These are phyloP conservation scores for Itoplectis maculator DNA, from an alignment of 2,888 invertebrate genomes.

Conservation along the genomic window DNA sequence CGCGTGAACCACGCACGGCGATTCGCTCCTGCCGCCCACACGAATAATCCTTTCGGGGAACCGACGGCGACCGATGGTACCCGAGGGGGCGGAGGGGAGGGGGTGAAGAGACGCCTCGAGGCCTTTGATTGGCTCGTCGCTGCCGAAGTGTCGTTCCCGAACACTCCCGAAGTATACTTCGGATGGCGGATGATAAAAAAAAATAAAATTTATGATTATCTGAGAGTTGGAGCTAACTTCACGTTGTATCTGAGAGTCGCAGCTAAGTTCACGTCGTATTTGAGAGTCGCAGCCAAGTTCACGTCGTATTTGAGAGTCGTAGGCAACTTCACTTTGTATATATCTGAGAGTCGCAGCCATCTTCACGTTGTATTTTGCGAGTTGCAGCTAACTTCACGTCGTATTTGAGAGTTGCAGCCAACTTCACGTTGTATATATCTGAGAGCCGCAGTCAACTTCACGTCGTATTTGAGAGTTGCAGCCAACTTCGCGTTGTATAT, in stretches of 20 bases:
- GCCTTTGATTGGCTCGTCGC: slow-evolving; percentile 37
- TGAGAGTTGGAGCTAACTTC: too few relatives aligned
- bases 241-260: too few relatives aligned
- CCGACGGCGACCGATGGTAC: too few relatives aligned
- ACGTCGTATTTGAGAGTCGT: too few relatives aligned
- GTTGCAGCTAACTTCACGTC: background rate
- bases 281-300: too few relatives aligned
- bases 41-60: slow-evolving; percentile 10
- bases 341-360: background rate
- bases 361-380: too few relatives aligned
- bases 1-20: slow-evolving; percentile 16
- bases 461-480: slow-evolving; percentile 2
- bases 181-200: too few relatives aligned
- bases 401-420: too few relatives aligned
- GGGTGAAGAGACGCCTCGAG: background rate
- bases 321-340: background rate
- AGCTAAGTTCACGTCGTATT: too few relatives aligned
- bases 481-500: too few relatives aligned
- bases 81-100: background rate
- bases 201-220: too few relatives aligned
- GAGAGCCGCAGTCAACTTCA: background rate
- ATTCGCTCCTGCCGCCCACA: slow-evolving; percentile 20
- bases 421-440: too few relatives aligned
- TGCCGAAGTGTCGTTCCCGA: slow-evolving; percentile 3
- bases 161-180: slow-evolving; percentile 37